Evolutionary conservation across 1,140 invertebrate species (phyloP).

Genomic region (Eciton burchellii): DNA sequence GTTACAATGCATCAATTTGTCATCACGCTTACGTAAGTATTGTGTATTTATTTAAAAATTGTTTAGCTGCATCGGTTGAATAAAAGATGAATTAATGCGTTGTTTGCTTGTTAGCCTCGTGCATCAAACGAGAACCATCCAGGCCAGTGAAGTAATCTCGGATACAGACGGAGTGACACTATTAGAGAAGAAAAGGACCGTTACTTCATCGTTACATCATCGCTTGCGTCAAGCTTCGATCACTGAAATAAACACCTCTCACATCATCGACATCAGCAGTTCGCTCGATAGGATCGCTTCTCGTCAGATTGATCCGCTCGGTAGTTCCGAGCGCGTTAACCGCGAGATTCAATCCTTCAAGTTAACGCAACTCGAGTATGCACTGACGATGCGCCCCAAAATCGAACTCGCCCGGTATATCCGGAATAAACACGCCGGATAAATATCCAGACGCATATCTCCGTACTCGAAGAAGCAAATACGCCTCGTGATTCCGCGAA

Average conservation of each 20-base stretch:
- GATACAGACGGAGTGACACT: not conserved
- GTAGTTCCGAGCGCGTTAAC: conserved; percentile 25
- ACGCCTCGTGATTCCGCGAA: not conserved
- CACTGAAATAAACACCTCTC: conserved; percentile 56
- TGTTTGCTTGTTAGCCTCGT: not conserved
- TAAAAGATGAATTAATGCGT: not conserved
- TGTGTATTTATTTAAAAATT: not conserved
- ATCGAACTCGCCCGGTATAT: conserved; percentile 2
- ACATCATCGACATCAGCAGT: conserved; percentile 1
- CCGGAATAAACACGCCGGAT: conserved; percentile 33
- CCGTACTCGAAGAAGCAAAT: not conserved
- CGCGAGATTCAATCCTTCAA: conserved; percentile 48
- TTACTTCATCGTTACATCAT: conserved; percentile 41
- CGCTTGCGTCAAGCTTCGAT: conserved; percentile 33
- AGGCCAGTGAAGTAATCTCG: not conserved
- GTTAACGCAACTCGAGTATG: conserved; percentile 44
- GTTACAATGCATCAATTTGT: not conserved
- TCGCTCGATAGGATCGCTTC: conserved; percentile 23
- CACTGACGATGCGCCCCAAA: conserved; percentile 14
- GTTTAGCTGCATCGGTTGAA: not conserved
- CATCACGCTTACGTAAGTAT: not conserved
- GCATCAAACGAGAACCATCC: not conserved
- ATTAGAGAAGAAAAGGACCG: not conserved
- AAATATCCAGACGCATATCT: conserved; percentile 24
- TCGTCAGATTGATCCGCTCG: conserved; percentile 25